Conservation (phyloP, 2,113 vertebrate genomes). For the Archocentrus centrarchus region DNA sequence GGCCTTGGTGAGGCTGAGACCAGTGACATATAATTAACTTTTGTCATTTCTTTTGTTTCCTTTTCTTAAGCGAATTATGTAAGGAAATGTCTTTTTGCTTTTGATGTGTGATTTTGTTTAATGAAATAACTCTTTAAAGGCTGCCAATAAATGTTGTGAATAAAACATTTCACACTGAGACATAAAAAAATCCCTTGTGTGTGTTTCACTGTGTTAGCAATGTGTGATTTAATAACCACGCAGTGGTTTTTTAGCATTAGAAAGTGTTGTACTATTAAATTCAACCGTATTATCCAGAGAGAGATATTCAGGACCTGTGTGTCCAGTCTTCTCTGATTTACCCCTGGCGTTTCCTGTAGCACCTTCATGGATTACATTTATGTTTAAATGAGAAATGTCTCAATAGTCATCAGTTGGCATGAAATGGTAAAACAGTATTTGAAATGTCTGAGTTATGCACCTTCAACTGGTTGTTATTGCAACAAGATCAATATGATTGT, state of each 20-base stretch:
- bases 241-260: background rate
- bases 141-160: conserved; percentile 46
- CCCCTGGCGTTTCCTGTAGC: too few relatives aligned
- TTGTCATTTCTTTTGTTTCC: background rate
- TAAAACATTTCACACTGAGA: conserved; percentile 16
- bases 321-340: background rate
- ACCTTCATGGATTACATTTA: too few relatives aligned
- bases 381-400: too few relatives aligned
- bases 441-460: too few relatives aligned
- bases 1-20: background rate
- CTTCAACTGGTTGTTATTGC: too few relatives aligned
- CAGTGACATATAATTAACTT: background rate
- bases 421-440: background rate
- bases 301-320: background rate
- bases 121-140: background rate
- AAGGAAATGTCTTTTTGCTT: background rate
- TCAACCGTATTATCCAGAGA: background rate
- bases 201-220: background rate
- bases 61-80: background rate
- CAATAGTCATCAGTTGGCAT: background rate
- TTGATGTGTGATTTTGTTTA: background rate
- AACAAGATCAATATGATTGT: too few relatives aligned
- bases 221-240: background rate
- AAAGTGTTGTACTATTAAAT: background rate
- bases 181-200: background rate